Evolutionary conservation across 2,113 vertebrate genomes (phyloP), one percentile per base, ranked within the genome.

Genomic region (Zonotrichia leucophrys): DNA sequence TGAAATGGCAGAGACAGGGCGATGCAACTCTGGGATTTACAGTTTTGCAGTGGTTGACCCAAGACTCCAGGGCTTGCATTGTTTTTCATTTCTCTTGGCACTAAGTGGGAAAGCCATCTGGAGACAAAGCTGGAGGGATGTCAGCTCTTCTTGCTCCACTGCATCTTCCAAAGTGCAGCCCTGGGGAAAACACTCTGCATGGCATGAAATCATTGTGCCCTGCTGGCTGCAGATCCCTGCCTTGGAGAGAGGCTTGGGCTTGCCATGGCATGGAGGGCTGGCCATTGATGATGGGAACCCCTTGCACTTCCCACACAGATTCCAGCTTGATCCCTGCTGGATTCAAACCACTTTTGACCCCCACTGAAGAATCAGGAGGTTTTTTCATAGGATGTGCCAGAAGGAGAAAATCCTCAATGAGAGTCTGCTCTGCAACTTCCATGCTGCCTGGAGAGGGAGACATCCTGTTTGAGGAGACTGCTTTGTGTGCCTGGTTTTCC

Each of bases 371-470:
- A 69, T 13, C 2, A 15, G 46, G 35, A 63, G 8, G 1, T n/a
- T 70, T 80, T 78, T 44, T 27, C 41, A 19, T 14, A 60, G 33
- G 11, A 44, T 59, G 17, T 78, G 33, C 52, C 33, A 15, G n/a
- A 80, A 79, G 56, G 24, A 47, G 37, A 67, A 89, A 27, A 33
- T 87, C 24, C 16, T 84, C 1, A 0, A 1, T 6, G 20, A 3
- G 9, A 37, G 31, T 28, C 37, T 78, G 39, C 15, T 92, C 67
- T 85, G 67, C 78, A 79, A 20, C 53, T 94, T 93, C 62, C 4
- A 5, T 76, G 53, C 84, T 76, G 78, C 95, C 82, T 96, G 74
- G 89, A 94, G 89, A 94, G 91, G 86, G 89, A 95, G 74, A 87
- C 80, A 90, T 49, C 28, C 37, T 1, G 7, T 64, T 83, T 2